Evolutionary conservation across 2,888 invertebrate species (phyloP).

Genomic region (Uloborus plumipes): DNA sequence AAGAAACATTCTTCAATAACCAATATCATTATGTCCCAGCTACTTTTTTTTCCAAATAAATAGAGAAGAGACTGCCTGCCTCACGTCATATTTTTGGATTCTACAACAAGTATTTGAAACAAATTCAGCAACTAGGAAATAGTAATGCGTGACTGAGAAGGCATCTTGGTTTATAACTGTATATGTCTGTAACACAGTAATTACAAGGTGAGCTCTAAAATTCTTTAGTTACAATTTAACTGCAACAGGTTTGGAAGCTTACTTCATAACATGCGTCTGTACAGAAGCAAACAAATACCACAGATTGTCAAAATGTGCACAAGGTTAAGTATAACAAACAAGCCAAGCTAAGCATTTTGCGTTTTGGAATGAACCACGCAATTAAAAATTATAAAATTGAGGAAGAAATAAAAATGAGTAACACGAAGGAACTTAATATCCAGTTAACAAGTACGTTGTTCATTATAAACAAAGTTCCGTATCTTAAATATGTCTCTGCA

Average conservation of each 20-base stretch:
- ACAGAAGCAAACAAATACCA: conserved; percentile 51
- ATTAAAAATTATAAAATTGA: too few species aligned
- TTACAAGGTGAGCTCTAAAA: conserved; percentile 50
- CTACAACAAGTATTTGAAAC: conserved; percentile 55
- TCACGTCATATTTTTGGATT: conserved; percentile 21
- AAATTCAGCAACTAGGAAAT: conserved; percentile 62
- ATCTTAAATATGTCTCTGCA: too few species aligned
- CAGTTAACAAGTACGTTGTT: too few species aligned
- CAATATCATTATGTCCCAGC: conserved; percentile 27
- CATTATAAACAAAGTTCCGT: too few species aligned
- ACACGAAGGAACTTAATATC: too few species aligned
- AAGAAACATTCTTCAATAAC: conserved; percentile 36
- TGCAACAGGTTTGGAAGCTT: conserved; percentile 34
- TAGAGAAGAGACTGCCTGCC: conserved; percentile 18
- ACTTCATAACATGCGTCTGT: conserved; percentile 44
- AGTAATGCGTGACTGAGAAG: conserved; percentile 57
- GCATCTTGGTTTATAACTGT: conserved; percentile 61
- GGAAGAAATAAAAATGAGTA: too few species aligned
- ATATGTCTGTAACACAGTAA: conserved; percentile 51
- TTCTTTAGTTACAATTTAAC: conserved; percentile 43
- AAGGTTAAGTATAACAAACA: conserved; percentile 48
- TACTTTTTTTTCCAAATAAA: conserved; percentile 38
- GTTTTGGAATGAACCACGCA: neutral
- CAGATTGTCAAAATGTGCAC: conserved; percentile 60
- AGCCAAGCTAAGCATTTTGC: conserved; percentile 37